Evolutionary conservation across 92 coral and sea anemone genomes (phyloP), one percentile per base, ranked within the genome.

Genomic region (Umimayanthus kanabou): DNA sequence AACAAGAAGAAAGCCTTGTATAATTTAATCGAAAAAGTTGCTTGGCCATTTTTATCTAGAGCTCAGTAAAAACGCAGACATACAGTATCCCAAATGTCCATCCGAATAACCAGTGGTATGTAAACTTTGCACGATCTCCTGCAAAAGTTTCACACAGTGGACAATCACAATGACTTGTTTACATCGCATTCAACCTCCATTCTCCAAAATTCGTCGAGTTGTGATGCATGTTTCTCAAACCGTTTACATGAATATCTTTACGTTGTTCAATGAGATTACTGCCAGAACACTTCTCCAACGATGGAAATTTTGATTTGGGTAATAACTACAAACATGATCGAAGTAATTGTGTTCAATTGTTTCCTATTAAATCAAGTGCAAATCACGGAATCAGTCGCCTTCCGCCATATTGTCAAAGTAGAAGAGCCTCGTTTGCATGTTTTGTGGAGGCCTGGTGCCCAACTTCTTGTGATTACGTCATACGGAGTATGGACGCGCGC

Each of bases 391-490:
- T 2, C 37, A 28, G 3, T 6, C 25, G n/a, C 23, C 77, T 6
- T 75, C 53, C 79, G 79, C 79, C 79, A 75, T 39, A 4, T 75
- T 75, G 53, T 30, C 45, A 28, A 8, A 6, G 39, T 6, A 37
- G 69, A 13, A 39, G 2, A 75, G 29, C 79, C 79, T 75, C 79
- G 53, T 39, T 39, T 75, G 18, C 53, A 75, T 75, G 79, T 75
- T 39, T 9, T 75, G 26, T 13, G 25, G 45, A 75, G 45, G n/a
- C 39, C 79, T 75, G 79, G 79, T 20, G 2, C 79, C 53, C 22
- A 75, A 1, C 33, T n/a, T 67, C 30, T 30, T 10, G 73, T 28
- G 73, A n/a, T 67, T 67, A 18, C 73, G 30, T 23, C n/a, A 67
- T 6, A 1, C 9, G 8, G 37, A 33, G 0, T 47, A 47, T 8